Evolutionary conservation across 2,888 invertebrate genomes (phyloP).

Genomic region (Synanthedon formicaeformis): DNA sequence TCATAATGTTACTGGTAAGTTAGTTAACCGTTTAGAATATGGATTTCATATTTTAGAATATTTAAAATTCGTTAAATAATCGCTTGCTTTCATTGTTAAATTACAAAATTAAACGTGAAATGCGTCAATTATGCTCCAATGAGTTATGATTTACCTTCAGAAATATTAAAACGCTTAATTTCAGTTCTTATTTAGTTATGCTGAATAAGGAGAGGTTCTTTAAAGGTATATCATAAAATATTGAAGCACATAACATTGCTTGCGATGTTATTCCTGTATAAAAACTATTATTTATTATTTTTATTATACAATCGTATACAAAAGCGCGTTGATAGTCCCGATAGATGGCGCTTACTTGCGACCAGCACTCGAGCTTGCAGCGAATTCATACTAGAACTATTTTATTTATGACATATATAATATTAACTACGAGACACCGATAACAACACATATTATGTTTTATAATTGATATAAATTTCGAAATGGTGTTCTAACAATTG

Average conservation of each 20-base stretch:
- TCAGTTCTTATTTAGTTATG: no score
- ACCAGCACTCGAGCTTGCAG: conserved; percentile 8
- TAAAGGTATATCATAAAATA: no score
- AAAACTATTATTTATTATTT: neutral
- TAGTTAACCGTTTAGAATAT: conserved; percentile 13
- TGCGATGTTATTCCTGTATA: no score
- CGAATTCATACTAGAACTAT: conserved; percentile 1
- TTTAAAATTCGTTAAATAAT: conserved; percentile 1
- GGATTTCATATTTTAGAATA: conserved; percentile 10
- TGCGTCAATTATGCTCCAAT: no score
- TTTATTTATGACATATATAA: neutral
- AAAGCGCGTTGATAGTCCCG: conserved; percentile 7
- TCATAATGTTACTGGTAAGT: no score
- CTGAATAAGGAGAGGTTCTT: no score
- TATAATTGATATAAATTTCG: conserved; percentile 7
- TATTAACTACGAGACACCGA: neutral
- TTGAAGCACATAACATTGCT: no score
- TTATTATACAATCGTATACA: conserved; percentile 14
- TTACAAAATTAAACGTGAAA: no score
- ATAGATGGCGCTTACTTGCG: conserved; percentile 3
- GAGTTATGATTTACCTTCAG: no score
- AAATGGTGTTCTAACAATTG: neutral
- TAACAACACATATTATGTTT: neutral
- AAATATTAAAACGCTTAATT: no score
- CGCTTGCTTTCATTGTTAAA: no score